Percentiles rank a stretch among this genome's conserved stretches.
Evolutionary conservation across 2,888 invertebrate species (phyloP).

Genomic region (Hirtodrosophila alboralis): DNA sequence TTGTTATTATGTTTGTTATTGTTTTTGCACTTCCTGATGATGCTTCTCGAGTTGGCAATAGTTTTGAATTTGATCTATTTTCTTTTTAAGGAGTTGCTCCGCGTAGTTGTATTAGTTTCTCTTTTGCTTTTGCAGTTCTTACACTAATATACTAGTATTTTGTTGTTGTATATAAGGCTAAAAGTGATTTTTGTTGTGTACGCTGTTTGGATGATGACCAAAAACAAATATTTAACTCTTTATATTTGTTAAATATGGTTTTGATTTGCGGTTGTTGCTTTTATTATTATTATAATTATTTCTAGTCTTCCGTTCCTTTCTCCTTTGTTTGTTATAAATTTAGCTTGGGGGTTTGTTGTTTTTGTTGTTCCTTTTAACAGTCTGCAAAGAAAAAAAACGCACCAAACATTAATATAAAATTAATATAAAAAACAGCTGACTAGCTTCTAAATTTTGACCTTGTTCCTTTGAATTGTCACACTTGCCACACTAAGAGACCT

Average conservation of each 20-base stretch:
- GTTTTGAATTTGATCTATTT: constrained; percentile 2
- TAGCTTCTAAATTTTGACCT: too few relatives aligned
- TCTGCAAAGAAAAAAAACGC: constrained; percentile 35
- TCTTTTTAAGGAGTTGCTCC: constrained; percentile 15
- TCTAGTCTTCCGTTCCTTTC: constrained; percentile 72
- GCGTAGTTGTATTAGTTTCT: constrained; percentile 1
- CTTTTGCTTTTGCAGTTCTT: constrained; percentile 14
- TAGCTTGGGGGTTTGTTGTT: constrained; percentile 52
- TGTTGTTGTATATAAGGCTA: constrained; percentile 69
- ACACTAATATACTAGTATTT: constrained; percentile 46
- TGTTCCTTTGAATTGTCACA: too few relatives aligned
- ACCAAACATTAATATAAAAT: background rate
- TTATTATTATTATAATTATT: constrained; percentile 49
- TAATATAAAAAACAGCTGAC: background rate
- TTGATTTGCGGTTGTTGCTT: constrained; percentile 42
- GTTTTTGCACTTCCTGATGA: constrained; percentile 13
- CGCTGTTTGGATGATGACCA: constrained; percentile 32
- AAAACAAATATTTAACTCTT: constrained; percentile 55
- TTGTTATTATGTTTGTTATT: constrained; percentile 15
- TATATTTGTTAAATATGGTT: constrained; percentile 37
- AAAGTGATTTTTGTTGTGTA: constrained; percentile 55
- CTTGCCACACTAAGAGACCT: background rate
- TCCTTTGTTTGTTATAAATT: constrained; percentile 54
- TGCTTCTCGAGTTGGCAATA: constrained; percentile 4
- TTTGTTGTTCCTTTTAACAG: constrained; percentile 61